phyloP scores from a whole-genome alignment of 2,797 vertebrate genomes.

The Linurgus olivaceus region DNA sequence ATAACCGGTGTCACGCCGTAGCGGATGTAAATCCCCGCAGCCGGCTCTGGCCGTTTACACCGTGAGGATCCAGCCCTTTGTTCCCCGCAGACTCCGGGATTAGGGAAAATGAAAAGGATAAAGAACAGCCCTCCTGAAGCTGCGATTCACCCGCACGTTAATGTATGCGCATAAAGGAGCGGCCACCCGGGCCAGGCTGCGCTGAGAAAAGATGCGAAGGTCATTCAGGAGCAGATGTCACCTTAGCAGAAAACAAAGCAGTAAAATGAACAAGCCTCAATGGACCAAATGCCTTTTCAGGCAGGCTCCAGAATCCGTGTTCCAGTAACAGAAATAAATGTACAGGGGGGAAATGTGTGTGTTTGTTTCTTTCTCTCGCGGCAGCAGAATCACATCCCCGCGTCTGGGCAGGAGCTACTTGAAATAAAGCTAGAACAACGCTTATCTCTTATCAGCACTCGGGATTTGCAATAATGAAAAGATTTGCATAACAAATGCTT shows the following conservation, averaged over 20 bases:
- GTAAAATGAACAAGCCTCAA: slow-evolving; percentile 70
- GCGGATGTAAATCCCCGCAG: not conserved
- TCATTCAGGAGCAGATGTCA: slow-evolving; percentile 76
- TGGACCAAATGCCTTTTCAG: slow-evolving; percentile 63
- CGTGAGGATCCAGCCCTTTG: slow-evolving; percentile 50
- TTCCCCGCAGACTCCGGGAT: slow-evolving; percentile 33
- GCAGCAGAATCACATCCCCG: slow-evolving; percentile 28
- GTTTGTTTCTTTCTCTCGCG: slow-evolving; percentile 37
- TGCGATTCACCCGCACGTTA: slow-evolving; percentile 47
- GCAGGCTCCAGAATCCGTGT: slow-evolving; percentile 39
- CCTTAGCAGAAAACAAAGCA: slow-evolving; percentile 69
- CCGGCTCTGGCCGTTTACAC: slow-evolving; percentile 6
- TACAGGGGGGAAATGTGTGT: not conserved
- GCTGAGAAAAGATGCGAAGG: slow-evolving; percentile 66
- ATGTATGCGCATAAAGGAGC: slow-evolving; percentile 69
- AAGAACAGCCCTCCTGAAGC: slow-evolving; percentile 62
- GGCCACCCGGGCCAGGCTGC: slow-evolving; percentile 58
- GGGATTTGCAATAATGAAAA: slow-evolving; percentile 69
- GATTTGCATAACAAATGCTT: slow-evolving; percentile 74
- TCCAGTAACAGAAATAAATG: slow-evolving; percentile 57
- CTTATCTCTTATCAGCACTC: slow-evolving; percentile 72
- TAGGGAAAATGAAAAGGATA: slow-evolving; percentile 59
- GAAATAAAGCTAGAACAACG: slow-evolving; percentile 57
- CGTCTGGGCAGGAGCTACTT: slow-evolving; percentile 44
- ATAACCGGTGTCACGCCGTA: not conserved